Evolutionary conservation across 1,140 invertebrate species (phyloP), one percentile per base, ranked within the genome.

Genomic region (Solenopsis fugax): DNA sequence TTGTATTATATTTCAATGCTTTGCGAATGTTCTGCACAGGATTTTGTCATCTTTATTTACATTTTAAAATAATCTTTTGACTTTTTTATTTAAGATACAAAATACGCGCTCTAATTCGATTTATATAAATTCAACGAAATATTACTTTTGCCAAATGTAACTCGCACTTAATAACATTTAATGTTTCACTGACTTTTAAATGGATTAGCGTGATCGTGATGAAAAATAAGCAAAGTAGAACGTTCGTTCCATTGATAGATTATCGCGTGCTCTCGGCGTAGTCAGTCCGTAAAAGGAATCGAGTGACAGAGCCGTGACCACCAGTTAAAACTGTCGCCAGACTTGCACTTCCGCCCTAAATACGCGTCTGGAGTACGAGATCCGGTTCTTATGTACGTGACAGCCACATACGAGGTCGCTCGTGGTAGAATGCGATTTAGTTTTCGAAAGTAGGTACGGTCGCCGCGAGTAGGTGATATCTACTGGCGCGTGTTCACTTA

Each of bases 271-370:
- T 69, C 34, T 75, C 56, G 62, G 62, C 56, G 64, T 80, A n/a
- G 54, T 56, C 75, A 45, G 9, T 62, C 37, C 50, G 58, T 85
- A 87, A 52, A 88, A 75, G 86, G 77, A 62, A 69, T 54, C 75
- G 45, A 67, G 12, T 29, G 62, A n/a, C 41, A 41, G n/a, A 76
- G 78, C 85, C 84, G 84, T 86, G 87, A 87, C 91, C 90, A 92
- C 88, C 21, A 29, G 65, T 92, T 92, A 90, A 90, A 92, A 87
- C 72, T 76, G 64, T 87, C 87, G 52, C 86, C 86, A 87, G 89
- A 91, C 86, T 85, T 86, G 77, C 89, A 89, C 90, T 93, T 93
- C 92, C 92, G 92, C 86, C 86, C 91, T 67, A 87, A 93, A 93
- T 92, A 92, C 90, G 88, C 91, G 87, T 72, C 50, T 90, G 86